These are phyloP conservation scores for Caiman crocodilus DNA, from an alignment of 2,797 vertebrate species.

Conservation along the genomic window DNA sequence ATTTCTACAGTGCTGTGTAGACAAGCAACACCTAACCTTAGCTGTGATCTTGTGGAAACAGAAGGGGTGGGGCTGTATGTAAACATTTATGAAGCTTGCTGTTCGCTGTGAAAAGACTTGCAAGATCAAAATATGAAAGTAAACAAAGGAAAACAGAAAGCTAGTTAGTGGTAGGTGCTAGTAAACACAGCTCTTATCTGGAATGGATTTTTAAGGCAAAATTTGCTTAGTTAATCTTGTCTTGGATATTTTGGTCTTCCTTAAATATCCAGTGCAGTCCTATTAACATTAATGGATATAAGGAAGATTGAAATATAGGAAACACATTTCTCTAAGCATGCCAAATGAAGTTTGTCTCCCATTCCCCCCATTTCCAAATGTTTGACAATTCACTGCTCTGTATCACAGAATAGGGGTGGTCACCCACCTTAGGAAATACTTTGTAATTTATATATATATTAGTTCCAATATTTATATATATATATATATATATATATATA, in stretches of 20 bases:
- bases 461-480: no score
- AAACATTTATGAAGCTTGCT: not conserved
- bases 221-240: not conserved
- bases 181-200: not conserved
- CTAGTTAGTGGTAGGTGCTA: not conserved
- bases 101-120: not conserved
- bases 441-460: no score
- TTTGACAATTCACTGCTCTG: no score
- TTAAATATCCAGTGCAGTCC: not conserved
- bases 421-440: no score
- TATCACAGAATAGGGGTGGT: no score
- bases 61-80: not conserved
- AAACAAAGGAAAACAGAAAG: not conserved
- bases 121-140: not conserved
- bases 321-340: not conserved
- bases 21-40: not conserved
- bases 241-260: not conserved
- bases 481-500: no score
- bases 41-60: not conserved
- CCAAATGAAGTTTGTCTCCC: not conserved
- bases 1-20: rapidly evolving
- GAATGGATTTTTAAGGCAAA: not conserved
- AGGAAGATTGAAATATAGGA: rapidly evolving
- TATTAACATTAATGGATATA: not conserved
- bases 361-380: no score